Evolutionary conservation across 2,797 vertebrate genomes (phyloP), one percentile per base, ranked within the genome.

Genomic region (Cryptoprocta ferox): DNA sequence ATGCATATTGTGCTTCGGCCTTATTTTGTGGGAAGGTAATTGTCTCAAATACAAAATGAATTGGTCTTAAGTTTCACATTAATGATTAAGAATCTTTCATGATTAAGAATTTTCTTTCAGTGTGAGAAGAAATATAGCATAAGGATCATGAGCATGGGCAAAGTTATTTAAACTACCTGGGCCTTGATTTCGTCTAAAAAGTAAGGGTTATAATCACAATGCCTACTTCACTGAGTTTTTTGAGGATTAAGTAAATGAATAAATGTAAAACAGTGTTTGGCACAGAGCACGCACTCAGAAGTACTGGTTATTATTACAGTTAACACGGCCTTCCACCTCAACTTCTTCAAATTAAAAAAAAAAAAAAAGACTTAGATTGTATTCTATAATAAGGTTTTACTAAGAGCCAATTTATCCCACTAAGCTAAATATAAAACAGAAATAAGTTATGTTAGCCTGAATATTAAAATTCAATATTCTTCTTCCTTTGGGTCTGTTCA

Each of bases 401-500:
- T 30, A 78, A 59, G 70, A 53, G 19, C 15, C n/a, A 94, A 61
- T 91, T 24, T 63, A 68, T 42, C 24, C n/a, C 7, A 95, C 11
- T 76, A 70, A 76, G 16, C 10, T 84, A 45, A 45, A 96, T 94
- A 88, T 73, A 90, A 50, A 80, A 19, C 42, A 89, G 63, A 93
- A 45, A 95, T 53, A 94, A 79, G 91, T 97, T 87, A 91, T 21
- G 39, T 56, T 89, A 88, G 32, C 18, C 90, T 84, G 9, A 42
- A 65, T n/a, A 97, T n/a, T 56, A 96, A 96, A 87, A 30, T 15
- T 9, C 0, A 39, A 73, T 2, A 1, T 12, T 83, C 65, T 95
- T 93, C 71, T 79, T 92, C 94, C 92, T 97, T 42, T 45, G 18
- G 65, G 28, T 84, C n/a, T 48, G 26, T 85, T 96, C 10, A 95